Conservation (phyloP, 2,888 invertebrate genomes). For the Nesidiocoris tenuis region DNA sequence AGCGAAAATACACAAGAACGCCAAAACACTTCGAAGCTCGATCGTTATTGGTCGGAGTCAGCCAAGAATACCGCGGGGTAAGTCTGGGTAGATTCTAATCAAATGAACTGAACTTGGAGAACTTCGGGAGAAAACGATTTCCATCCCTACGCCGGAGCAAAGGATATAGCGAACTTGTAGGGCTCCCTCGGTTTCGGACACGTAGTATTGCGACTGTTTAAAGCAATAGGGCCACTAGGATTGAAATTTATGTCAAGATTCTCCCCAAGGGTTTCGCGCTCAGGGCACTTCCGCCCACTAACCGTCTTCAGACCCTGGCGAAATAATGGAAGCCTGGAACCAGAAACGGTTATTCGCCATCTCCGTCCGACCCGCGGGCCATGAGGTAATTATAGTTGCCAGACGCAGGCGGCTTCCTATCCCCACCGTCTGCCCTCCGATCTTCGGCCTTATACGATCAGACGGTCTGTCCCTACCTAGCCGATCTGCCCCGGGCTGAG, state of each 20-base stretch:
- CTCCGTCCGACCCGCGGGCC: not conserved
- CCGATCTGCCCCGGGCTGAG: not conserved
- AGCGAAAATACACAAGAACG: no score
- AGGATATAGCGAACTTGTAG: no score
- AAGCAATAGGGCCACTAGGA: not conserved
- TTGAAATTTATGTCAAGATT: not conserved
- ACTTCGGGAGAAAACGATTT: not conserved
- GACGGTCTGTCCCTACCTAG: not conserved
- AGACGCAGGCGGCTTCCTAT: not conserved
- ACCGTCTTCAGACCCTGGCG: not conserved
- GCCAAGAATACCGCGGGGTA: no score
- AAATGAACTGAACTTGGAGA: no score
- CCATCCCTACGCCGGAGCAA: not conserved
- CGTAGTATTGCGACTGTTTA: not conserved
- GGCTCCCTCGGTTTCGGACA: not conserved
- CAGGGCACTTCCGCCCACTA: not conserved
- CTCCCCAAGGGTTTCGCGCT: not conserved
- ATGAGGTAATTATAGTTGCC: not conserved
- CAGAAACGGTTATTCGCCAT: not conserved
- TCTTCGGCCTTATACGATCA: not conserved
- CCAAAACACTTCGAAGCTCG: no score
- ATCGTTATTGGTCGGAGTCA: no score
- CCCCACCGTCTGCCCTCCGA: not conserved
- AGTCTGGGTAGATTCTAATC: no score
- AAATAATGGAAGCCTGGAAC: not conserved